phyloP scores from a whole-genome alignment of 1,140 invertebrate genomes.

The Camponotus floridanus region DNA sequence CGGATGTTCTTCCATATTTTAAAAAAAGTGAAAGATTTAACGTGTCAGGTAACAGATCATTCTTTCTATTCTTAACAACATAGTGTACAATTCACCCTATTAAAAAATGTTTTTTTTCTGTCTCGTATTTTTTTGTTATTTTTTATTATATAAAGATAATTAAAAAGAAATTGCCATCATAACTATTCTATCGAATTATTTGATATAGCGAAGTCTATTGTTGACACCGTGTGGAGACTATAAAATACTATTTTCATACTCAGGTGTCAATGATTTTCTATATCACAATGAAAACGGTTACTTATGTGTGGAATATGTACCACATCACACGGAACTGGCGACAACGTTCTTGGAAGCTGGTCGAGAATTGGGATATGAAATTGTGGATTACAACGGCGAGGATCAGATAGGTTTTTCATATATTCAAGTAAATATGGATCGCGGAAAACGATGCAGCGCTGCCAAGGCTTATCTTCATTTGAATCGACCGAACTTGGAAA shows the following conservation, averaged over 20 bases:
- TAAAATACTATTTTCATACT: background rate
- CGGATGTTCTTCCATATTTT: constrained; percentile 88
- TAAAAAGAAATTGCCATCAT: no score
- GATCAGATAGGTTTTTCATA: constrained; percentile 87
- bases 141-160: no score
- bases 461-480: constrained; percentile 87
- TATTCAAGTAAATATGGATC: constrained; percentile 89
- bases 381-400: constrained; percentile 87
- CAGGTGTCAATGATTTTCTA: constrained; percentile 81
- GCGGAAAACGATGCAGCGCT: constrained; percentile 89
- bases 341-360: constrained; percentile 88
- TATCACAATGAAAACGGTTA: constrained; percentile 86
- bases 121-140: background rate
- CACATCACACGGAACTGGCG: constrained; percentile 83
- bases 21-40: constrained; percentile 87
- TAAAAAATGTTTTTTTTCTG: background rate
- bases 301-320: constrained; percentile 82
- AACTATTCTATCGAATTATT: no score
- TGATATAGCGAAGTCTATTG: no score
- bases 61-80: background rate
- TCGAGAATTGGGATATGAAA: constrained; percentile 85
- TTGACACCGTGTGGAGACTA: background rate
- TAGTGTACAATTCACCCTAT: no score
- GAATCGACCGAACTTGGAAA: constrained; percentile 89
- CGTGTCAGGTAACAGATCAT: constrained; percentile 79